These are phyloP conservation scores for Pseudococcus jackbeardsleyi DNA, from an alignment of 2,888 invertebrate species.

Conservation along the genomic window DNA sequence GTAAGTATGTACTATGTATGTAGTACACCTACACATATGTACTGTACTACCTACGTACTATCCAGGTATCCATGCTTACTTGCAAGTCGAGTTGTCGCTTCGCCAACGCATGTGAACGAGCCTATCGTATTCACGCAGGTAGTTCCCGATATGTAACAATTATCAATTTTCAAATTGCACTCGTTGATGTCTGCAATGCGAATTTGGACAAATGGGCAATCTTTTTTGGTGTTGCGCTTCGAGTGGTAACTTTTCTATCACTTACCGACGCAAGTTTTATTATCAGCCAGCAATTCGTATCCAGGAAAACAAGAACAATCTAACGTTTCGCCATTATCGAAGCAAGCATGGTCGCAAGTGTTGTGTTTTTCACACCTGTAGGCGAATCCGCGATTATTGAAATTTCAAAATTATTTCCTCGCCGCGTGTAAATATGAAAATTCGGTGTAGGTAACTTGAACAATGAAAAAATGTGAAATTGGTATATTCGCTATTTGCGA, in stretches of 20 bases:
- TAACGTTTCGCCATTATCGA: conserved; percentile 78
- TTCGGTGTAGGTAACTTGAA: too few species aligned
- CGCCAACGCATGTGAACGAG: conserved; percentile 83
- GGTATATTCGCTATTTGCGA: too few species aligned
- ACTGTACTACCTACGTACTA: too few species aligned
- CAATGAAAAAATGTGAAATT: too few species aligned
- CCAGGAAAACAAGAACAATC: conserved; percentile 82
- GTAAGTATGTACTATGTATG: too few species aligned
- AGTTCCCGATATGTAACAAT: conserved; percentile 80
- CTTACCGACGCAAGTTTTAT: conserved; percentile 76
- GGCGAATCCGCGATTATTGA: too few species aligned
- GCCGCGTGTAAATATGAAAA: too few species aligned
- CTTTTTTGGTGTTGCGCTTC: too few species aligned
- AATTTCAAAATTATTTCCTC: too few species aligned
- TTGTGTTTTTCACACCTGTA: conserved; percentile 76
- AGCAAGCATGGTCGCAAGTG: conserved; percentile 82
- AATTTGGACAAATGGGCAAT: conserved; percentile 65
- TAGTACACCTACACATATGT: too few species aligned
- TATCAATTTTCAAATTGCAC: conserved; percentile 83
- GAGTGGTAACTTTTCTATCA: not conserved
- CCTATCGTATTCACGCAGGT: conserved; percentile 87
- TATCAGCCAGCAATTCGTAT: conserved; percentile 78
- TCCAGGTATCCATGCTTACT: not conserved
- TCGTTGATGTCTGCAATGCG: conserved; percentile 86
- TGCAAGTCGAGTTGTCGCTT: not conserved